Evolutionary conservation across 2,888 invertebrate genomes (phyloP).

Genomic region (Nephrocerus scutellatus): DNA sequence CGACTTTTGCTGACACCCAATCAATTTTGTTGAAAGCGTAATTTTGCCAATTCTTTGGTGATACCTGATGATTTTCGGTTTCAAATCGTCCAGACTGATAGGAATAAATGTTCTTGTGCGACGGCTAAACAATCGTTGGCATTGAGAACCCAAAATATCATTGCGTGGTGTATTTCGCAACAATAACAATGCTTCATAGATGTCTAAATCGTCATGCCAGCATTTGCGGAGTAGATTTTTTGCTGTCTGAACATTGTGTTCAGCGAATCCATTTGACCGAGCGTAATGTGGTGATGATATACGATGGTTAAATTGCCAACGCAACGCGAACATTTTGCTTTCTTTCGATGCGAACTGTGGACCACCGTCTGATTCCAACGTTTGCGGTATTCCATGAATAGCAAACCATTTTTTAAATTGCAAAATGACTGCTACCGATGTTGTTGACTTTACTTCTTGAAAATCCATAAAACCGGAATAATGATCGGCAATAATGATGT

Average conservation of each 20-base stretch:
- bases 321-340: no score
- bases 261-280: conserved; percentile 8
- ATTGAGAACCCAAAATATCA: conserved; percentile 11
- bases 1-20: neutral
- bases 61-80: neutral
- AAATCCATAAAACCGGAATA: no score
- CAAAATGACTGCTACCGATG: no score
- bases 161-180: conserved; percentile 10
- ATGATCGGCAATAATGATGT: no score
- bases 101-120: conserved; percentile 7
- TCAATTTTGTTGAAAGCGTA: neutral
- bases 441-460: no score
- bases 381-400: no score
- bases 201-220: conserved; percentile 1
- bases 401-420: no score
- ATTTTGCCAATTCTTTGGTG: neutral
- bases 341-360: no score
- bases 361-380: no score
- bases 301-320: conserved; percentile 18
- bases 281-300: conserved; percentile 18
- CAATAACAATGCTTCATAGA: conserved; percentile 5
- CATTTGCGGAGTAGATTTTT: conserved; percentile 7
- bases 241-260: conserved; percentile 8
- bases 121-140: conserved; percentile 10
- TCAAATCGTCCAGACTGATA: neutral